These are phyloP conservation scores for Diacarnus erythraeanus DNA, from an alignment of 37 sponge, comb jelly and placozoan genomes.

Conservation along the genomic window DNA sequence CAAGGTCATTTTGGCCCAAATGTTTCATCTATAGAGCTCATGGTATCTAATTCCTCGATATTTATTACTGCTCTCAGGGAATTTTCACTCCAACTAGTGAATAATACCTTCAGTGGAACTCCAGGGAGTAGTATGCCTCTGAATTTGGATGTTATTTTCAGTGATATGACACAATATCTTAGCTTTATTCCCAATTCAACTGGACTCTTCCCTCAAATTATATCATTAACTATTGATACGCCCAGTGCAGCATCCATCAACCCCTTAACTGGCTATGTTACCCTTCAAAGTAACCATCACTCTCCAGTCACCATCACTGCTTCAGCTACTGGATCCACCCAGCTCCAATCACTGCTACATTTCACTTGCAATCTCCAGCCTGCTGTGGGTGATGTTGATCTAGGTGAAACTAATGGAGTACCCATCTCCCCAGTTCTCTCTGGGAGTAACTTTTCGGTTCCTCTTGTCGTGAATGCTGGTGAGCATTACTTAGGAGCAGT, in stretches of 20 bases:
- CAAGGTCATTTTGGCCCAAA: conserved; percentile 48
- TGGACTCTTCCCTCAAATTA: conserved; percentile 20
- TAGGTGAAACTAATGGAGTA: conserved; percentile 54
- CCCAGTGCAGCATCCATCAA: conserved; percentile 34
- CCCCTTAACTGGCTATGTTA: conserved; percentile 24
- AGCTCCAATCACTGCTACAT: not conserved
- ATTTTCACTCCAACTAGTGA: conserved; percentile 1
- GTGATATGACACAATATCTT: conserved; percentile 35
- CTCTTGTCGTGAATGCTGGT: conserved; percentile 73
- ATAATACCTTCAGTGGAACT: conserved; percentile 45
- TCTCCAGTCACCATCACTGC: conserved; percentile 39
- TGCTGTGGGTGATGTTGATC: conserved; percentile 75
- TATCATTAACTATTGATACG: conserved; percentile 34
- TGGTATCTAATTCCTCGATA: conserved; percentile 18
- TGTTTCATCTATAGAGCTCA: conserved; percentile 12
- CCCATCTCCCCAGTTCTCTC: conserved; percentile 44
- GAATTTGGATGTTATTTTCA: conserved; percentile 23
- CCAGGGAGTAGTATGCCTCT: conserved; percentile 17
- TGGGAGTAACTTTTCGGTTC: conserved; percentile 44
- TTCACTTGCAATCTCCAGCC: conserved; percentile 76
- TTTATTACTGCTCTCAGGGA: conserved; percentile 17
- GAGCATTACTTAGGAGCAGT: conserved; percentile 11
- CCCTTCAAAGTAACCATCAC: conserved; percentile 48
- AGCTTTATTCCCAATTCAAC: conserved; percentile 22
- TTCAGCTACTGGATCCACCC: not conserved